A percentile compares a stretch with the other conserved stretches of the same genome.
phyloP scores from a whole-genome alignment of 2,113 vertebrate species.

The Malaclemys terrapin region DNA sequence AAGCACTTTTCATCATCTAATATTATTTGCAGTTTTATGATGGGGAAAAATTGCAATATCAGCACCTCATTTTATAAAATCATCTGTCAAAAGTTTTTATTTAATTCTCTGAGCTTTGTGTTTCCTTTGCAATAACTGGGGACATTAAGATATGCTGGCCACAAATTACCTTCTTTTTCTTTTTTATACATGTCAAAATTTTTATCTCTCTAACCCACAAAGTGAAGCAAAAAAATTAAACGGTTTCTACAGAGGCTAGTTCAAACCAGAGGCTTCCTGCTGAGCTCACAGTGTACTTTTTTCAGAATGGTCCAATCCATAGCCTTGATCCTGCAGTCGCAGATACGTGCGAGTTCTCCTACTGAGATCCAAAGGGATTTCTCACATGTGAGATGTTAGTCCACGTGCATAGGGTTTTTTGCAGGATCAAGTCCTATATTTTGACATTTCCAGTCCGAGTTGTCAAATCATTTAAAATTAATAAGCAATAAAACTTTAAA shows the following conservation, averaged over 20 bases:
- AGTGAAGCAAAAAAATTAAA: conserved; percentile 36
- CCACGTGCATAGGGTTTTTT: conserved; percentile 36
- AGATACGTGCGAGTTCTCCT: conserved; percentile 42
- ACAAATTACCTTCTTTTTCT: not conserved
- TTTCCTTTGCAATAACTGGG: conserved; percentile 1
- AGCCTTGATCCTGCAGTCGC: conserved; percentile 53
- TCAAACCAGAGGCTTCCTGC: conserved; percentile 60
- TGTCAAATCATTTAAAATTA: conserved; percentile 49
- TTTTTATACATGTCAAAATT: not conserved
- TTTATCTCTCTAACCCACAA: conserved; percentile 64
- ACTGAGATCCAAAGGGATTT: conserved; percentile 28
- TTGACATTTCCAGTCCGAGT: not conserved
- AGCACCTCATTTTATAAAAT: conserved; percentile 46
- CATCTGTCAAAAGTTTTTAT: conserved; percentile 29
- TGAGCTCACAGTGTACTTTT: conserved; percentile 69
- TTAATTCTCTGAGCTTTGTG: conserved; percentile 49
- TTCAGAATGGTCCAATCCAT: conserved; percentile 56
- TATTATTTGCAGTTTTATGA: not conserved
- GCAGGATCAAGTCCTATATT: conserved; percentile 32
- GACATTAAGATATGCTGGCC: not conserved
- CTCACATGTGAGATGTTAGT: conserved; percentile 56
- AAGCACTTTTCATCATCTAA: not conserved
- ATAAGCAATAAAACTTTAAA: not conserved
- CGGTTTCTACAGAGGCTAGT: conserved; percentile 54
- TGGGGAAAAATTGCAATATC: not conserved